Conservation (phyloP, 2,113 vertebrate genomes). For the Desmodus rotundus region DNA sequence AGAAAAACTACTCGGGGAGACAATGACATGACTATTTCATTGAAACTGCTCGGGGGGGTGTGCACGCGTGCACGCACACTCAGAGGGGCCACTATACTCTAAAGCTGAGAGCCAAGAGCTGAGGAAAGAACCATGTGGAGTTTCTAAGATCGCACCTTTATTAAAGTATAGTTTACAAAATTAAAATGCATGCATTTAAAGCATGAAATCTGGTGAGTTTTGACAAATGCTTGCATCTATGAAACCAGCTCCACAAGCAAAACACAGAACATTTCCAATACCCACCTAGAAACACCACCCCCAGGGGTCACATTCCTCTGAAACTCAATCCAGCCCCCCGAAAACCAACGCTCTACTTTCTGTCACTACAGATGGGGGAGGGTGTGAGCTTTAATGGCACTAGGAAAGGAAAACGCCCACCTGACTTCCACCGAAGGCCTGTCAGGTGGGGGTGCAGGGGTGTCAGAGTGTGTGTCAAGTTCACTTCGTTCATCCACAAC, state of each 20-base stretch:
- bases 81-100: background rate
- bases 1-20: background rate
- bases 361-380: background rate
- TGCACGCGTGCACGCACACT: no score
- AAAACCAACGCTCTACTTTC: background rate
- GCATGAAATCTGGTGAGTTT: background rate
- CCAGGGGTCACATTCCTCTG: no score
- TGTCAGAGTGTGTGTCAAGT: background rate
- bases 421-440: background rate
- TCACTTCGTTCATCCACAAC: no score
- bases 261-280: background rate
- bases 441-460: no score
- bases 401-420: background rate
- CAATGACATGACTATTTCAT: background rate
- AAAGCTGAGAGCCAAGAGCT: background rate
- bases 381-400: background rate
- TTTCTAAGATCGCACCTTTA: background rate
- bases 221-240: background rate
- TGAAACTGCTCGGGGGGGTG: no score
- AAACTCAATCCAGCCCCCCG: no score
- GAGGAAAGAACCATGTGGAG: background rate
- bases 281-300: background rate
- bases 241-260: background rate
- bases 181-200: background rate
- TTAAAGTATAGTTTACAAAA: background rate